Evolutionary conservation across 2,888 invertebrate genomes (phyloP), one percentile per base, ranked within the genome.

Genomic region (Zygaena filipendulae): DNA sequence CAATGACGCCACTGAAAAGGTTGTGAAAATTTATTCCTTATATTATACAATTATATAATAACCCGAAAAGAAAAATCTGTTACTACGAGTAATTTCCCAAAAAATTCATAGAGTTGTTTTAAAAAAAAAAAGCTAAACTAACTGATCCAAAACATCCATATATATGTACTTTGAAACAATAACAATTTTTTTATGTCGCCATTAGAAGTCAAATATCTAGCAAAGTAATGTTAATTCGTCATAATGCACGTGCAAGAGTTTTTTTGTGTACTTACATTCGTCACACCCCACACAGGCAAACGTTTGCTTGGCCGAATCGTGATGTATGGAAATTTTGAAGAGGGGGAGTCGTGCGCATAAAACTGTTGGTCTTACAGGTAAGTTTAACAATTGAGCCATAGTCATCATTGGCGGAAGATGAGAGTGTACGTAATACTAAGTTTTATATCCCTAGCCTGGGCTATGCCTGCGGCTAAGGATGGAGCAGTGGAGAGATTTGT

Each of bases 331-430:
- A 49, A 52, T 49, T 45, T 16, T 35, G 25, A 37, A 49, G 59
- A 52, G 67, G 60, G 68, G 50, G 75, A 71, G 55, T 57, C 49
- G 40, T 33, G 55, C 57, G 66, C 70, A 77, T 77, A 79, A 68
- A 79, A 75, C 71, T 59, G 56, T 43, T 59, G 45, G 57, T 38
- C 46, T 49, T 58, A 52, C 66, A 49, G 43, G 48, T 50, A 50
- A 49, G 57, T 53, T 62, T 55, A 69, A 68, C 77, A 74, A 79
- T 72, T 71, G 69, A 59, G 54, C 55, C 49, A 49, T 49, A 51
- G 53, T 54, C 49, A 48, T 58, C 50, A 56, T 32, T n/a, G 27
- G 28, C 45, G 45, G 41, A 61, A 61, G 63, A 79, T 77, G 79
- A 75, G 63, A 58, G 64, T 58, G 44, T 52, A 59, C 39, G 58